Evolutionary conservation across 2,797 vertebrate species (phyloP).

Genomic region (Neosilurus hyrtlii): DNA sequence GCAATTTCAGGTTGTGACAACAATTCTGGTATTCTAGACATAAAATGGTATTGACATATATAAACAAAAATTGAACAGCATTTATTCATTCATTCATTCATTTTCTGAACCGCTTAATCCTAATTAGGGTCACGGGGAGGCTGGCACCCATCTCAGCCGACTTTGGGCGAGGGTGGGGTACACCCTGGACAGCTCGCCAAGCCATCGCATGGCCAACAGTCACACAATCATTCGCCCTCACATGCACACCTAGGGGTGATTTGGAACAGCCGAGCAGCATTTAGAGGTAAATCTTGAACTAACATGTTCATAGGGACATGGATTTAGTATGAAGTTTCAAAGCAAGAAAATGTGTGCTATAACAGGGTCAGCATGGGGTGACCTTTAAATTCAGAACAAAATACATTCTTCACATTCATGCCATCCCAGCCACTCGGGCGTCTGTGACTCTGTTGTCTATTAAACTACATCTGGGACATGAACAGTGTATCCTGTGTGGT

Average conservation of each 20-base stretch:
- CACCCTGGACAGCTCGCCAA: no score
- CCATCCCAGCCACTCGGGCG: slow-evolving; percentile 28
- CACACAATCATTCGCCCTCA: no score
- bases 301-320: slow-evolving; percentile 1
- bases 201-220: no score
- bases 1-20: background rate
- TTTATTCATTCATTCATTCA: background rate
- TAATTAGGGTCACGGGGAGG: no score
- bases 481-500: background rate
- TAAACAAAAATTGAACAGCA: background rate
- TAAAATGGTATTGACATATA: background rate
- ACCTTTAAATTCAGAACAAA: slow-evolving; percentile 40
- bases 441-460: slow-evolving; percentile 24
- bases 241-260: no score
- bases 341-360: slow-evolving; percentile 25
- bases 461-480: slow-evolving; percentile 2
- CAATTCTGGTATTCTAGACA: background rate
- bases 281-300: background rate
- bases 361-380: slow-evolving; percentile 26
- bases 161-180: no score
- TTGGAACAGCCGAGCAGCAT: background rate
- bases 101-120: no score
- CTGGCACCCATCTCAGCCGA: no score
- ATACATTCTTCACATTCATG: slow-evolving; percentile 46
- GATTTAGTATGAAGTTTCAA: slow-evolving; percentile 23